Percentiles rank a stretch among this genome's conserved stretches.
phyloP scores from a whole-genome alignment of 2,113 vertebrate species.

The Oreochromis aureus region DNA sequence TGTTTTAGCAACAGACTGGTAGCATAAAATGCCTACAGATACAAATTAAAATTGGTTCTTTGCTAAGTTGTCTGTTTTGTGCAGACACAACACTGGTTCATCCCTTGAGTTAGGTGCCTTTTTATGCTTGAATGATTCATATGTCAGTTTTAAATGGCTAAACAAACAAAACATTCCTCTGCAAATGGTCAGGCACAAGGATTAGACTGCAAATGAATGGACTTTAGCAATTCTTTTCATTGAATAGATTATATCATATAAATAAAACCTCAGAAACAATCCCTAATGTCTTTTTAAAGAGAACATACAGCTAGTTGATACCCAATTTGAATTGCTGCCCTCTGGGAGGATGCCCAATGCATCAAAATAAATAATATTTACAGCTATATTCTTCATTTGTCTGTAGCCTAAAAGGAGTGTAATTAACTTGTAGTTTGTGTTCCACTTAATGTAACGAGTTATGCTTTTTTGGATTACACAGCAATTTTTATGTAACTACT shows the following conservation, averaged over 20 bases:
- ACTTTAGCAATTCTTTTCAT: neutral
- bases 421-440: neutral
- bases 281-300: neutral
- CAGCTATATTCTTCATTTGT: neutral
- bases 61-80: neutral
- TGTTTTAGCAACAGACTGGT: neutral
- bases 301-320: neutral
- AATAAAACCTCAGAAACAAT: neutral
- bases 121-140: neutral
- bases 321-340: neutral
- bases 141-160: neutral
- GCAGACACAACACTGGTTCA: neutral
- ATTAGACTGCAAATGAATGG: neutral
- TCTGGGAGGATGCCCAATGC: neutral
- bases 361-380: neutral
- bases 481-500: neutral
- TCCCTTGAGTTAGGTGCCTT: neutral
- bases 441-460: neutral
- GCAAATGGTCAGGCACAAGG: neutral
- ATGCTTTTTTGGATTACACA: neutral
- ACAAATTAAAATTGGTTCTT: neutral
- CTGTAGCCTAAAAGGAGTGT: neutral
- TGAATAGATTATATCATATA: neutral
- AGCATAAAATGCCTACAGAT: neutral
- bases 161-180: neutral